These are phyloP conservation scores for Eustalomyia histrio DNA, from an alignment of 2,888 invertebrate genomes.

Conservation along the genomic window DNA sequence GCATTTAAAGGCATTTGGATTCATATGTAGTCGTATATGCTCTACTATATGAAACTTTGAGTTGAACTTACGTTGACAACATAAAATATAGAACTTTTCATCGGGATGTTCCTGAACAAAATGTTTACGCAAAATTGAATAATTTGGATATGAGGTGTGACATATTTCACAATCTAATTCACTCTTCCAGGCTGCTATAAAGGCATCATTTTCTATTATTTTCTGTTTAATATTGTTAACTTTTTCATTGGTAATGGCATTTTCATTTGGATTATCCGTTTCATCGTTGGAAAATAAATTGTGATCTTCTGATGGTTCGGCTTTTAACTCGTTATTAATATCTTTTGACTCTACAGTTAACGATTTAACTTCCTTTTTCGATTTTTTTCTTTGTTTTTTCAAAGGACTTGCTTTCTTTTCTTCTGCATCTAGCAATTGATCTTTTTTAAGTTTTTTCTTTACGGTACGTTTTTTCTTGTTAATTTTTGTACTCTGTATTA, in stretches of 20 bases:
- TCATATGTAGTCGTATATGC: slow-evolving; percentile 66
- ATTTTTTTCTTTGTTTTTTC: slow-evolving; percentile 11
- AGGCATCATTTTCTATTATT: slow-evolving; percentile 63
- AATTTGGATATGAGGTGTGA: slow-evolving; percentile 44
- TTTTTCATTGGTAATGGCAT: slow-evolving; percentile 12
- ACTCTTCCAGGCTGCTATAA: slow-evolving; percentile 66
- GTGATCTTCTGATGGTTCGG: not conserved
- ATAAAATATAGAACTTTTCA: slow-evolving; percentile 62
- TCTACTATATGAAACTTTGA: slow-evolving; percentile 66
- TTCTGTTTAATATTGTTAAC: slow-evolving; percentile 27
- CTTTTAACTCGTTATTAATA: not conserved
- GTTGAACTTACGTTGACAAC: slow-evolving; percentile 65
- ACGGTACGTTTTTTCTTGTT: slow-evolving; percentile 55
- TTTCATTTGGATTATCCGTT: slow-evolving; percentile 15
- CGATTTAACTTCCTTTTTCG: not conserved
- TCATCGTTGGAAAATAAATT: slow-evolving; percentile 14
- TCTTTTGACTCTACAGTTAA: not conserved
- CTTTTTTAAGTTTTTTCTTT: slow-evolving; percentile 51
- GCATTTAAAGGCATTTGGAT: slow-evolving; percentile 67
- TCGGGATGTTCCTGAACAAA: slow-evolving; percentile 62
- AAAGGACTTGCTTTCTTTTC: not conserved
- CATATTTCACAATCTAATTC: slow-evolving; percentile 66
- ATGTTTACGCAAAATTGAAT: slow-evolving; percentile 64
- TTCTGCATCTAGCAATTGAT: not conserved
- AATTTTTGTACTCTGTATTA: slow-evolving; percentile 47